Conservation (phyloP, 53 echinoderm and acorn worm species). For the Henricia sp. region DNA sequence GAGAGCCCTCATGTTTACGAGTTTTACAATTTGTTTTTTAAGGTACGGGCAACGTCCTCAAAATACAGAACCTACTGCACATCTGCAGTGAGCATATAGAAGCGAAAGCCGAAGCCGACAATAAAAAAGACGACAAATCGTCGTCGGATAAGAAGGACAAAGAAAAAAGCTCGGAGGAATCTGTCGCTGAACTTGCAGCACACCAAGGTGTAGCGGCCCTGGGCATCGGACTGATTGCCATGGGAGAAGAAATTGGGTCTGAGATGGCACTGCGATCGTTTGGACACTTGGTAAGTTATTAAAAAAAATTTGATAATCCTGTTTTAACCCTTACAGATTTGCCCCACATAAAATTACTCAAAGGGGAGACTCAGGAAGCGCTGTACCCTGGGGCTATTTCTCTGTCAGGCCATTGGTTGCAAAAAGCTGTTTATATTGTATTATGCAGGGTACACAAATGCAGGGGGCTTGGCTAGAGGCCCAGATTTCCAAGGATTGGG, state of each 20-base stretch:
- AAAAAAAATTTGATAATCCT: too few relatives aligned
- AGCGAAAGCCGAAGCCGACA: slow-evolving; percentile 72
- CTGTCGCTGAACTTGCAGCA: slow-evolving; percentile 77
- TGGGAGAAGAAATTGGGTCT: slow-evolving; percentile 98
- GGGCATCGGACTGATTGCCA: slow-evolving; percentile 92
- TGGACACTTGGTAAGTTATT: slow-evolving; percentile 92
- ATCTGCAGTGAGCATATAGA: slow-evolving; percentile 99
- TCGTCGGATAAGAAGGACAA: slow-evolving; percentile 71
- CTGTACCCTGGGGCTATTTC: too few relatives aligned
- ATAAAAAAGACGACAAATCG: slow-evolving; percentile 68
- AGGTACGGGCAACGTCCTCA: slow-evolving; percentile 98
- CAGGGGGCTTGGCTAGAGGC: too few relatives aligned
- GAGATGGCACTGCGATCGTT: slow-evolving; percentile 92
- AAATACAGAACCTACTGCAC: slow-evolving; percentile 95
- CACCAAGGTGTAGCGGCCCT: slow-evolving; percentile 89
- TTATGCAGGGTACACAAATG: too few relatives aligned
- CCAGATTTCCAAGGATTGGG: too few relatives aligned
- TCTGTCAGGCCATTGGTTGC: too few relatives aligned
- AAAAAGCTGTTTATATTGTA: too few relatives aligned
- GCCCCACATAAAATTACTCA: too few relatives aligned
- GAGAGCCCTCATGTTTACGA: too few relatives aligned
- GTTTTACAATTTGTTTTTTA: too few relatives aligned
- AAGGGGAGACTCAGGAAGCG: too few relatives aligned
- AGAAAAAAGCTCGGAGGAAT: slow-evolving; percentile 82
- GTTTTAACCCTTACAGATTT: too few relatives aligned